phyloP scores from a whole-genome alignment of 2,888 invertebrate species.

The Synanthedon formicaeformis region DNA sequence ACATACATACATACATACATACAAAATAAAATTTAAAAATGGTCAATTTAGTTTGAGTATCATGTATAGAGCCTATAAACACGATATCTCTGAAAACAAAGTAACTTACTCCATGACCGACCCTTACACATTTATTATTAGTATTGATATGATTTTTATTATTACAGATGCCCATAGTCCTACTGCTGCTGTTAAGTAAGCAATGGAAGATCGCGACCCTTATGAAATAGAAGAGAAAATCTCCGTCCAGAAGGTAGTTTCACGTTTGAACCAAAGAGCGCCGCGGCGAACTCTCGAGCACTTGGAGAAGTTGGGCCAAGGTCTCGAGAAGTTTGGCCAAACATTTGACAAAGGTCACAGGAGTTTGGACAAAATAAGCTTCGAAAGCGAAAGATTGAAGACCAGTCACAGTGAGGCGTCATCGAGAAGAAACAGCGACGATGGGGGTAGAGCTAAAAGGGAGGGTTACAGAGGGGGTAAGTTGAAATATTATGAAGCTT shows the following conservation, averaged over 20 bases:
- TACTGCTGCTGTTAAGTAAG: background rate
- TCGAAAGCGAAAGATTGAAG: conserved; percentile 44
- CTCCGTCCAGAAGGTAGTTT: conserved; percentile 24
- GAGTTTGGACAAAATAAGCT: conserved; percentile 39
- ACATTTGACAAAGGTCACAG: conserved; percentile 17
- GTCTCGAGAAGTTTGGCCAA: conserved; percentile 6
- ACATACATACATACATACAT: no score
- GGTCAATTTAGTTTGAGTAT: no score
- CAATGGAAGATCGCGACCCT: background rate
- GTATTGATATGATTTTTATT: background rate
- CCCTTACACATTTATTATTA: no score
- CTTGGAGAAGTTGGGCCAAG: conserved; percentile 2
- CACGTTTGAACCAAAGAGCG: conserved; percentile 20
- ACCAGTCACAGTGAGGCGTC: conserved; percentile 46
- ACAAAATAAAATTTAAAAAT: no score
- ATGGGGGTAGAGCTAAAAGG: conserved; percentile 32
- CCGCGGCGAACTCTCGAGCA: conserved; percentile 15
- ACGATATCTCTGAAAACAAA: no score
- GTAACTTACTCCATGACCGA: no score
- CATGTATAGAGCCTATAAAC: no score
- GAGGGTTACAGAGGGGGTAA: conserved; percentile 39
- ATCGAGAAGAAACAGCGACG: conserved; percentile 55
- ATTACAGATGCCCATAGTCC: background rate
- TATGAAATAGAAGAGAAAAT: background rate
- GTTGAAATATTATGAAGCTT: conserved; percentile 1